Evolutionary conservation across 2,113 vertebrate species (phyloP).

Genomic region (Archocentrus centrarchus): DNA sequence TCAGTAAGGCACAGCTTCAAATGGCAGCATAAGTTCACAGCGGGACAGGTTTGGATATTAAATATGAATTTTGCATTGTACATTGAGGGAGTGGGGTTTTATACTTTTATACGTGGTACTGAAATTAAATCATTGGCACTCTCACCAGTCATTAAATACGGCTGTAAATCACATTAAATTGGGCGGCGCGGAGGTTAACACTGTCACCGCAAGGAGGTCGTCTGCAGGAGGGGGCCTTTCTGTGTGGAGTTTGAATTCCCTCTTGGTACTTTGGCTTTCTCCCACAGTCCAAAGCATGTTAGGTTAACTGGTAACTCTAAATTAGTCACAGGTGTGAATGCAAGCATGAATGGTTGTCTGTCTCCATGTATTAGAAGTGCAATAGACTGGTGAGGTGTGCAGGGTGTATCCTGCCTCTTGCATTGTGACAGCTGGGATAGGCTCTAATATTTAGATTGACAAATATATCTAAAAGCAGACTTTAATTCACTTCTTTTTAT

Average conservation of each 20-base stretch:
- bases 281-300: too few relatives aligned
- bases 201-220: neutral
- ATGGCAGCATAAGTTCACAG: neutral
- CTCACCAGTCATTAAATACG: neutral
- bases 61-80: neutral
- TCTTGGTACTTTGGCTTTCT: too few relatives aligned
- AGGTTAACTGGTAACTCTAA: too few relatives aligned
- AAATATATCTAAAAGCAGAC: neutral
- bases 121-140: neutral
- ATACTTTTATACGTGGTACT: neutral
- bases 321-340: too few relatives aligned
- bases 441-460: neutral
- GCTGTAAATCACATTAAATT: neutral
- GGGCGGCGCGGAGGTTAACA: neutral
- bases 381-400: too few relatives aligned
- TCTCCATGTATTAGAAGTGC: too few relatives aligned
- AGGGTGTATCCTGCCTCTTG: too few relatives aligned
- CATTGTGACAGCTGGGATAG: too few relatives aligned
- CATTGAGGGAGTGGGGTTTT: neutral
- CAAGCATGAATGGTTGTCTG: too few relatives aligned
- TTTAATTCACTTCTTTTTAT: neutral
- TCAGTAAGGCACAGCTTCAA: constrained; percentile 10
- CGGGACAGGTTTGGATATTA: neutral
- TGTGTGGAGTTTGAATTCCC: too few relatives aligned
- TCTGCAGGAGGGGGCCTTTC: too few relatives aligned